Conservation (phyloP, 2,113 vertebrate species). For the Tringa solitaria region DNA sequence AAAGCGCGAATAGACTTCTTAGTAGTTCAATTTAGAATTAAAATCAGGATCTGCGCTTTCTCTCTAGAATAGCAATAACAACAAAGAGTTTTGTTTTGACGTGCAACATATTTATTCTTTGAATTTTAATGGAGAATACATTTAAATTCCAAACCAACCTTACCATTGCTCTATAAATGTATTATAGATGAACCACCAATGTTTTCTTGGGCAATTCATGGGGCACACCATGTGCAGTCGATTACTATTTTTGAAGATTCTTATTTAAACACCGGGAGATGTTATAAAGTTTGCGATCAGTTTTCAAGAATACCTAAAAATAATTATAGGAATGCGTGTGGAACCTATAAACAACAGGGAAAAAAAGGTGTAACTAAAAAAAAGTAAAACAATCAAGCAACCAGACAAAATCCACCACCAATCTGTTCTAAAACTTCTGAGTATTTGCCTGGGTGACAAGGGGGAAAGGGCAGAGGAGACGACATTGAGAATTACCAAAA, state of each 20-base stretch:
- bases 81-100: background rate
- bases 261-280: background rate
- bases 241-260: background rate
- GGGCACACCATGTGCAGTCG: background rate
- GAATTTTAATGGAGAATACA: background rate
- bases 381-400: background rate
- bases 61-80: background rate
- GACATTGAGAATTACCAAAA: background rate
- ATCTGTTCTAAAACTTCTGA: background rate
- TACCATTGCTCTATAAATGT: background rate
- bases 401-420: background rate
- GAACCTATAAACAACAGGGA: background rate
- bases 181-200: background rate
- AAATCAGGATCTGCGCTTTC: background rate
- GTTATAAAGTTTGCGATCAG: fast-evolving
- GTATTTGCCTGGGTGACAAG: background rate
- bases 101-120: background rate
- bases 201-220: background rate
- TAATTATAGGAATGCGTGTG: background rate
- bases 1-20: background rate
- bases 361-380: background rate
- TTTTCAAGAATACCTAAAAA: background rate
- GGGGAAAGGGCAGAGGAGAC: background rate
- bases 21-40: background rate
- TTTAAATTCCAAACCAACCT: background rate